Percentiles rank a stretch among this genome's conserved stretches.
These are phyloP conservation scores for Rhombomys opimus DNA, from an alignment of 2,113 vertebrate species.

Conservation along the genomic window DNA sequence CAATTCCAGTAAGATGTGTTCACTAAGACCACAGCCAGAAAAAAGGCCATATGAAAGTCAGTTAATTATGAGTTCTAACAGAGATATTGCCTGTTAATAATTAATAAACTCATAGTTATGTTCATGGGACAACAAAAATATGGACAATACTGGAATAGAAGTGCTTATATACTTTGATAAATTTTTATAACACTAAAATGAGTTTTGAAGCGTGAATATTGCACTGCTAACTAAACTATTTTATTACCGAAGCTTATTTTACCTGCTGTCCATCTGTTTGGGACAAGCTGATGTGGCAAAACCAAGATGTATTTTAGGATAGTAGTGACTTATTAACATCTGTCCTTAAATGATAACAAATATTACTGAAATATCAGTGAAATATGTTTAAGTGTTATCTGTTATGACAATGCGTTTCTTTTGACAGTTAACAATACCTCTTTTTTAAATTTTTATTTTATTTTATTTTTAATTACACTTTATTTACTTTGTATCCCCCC, in stretches of 20 bases:
- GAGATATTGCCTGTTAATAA: not conserved
- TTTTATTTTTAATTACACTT: too few species aligned
- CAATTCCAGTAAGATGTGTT: not conserved
- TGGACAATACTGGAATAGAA: not conserved
- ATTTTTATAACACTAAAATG: not conserved
- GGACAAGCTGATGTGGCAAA: not conserved
- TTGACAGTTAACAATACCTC: not conserved
- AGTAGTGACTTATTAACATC: constrained; percentile 18
- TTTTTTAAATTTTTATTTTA: not conserved
- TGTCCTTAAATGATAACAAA: not conserved
- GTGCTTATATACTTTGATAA: not conserved
- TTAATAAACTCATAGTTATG: not conserved
- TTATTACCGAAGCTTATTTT: constrained; percentile 7
- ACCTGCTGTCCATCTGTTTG: not conserved
- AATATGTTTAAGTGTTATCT: not conserved
- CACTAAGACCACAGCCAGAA: not conserved
- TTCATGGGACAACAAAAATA: not conserved
- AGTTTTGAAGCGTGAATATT: not conserved
- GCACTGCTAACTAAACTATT: not conserved
- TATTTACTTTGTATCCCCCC: too few species aligned
- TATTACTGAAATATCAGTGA: not conserved
- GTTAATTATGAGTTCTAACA: not conserved
- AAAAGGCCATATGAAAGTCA: not conserved
- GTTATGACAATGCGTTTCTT: not conserved
- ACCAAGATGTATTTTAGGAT: not conserved